phyloP scores from a whole-genome alignment of 2,888 invertebrate species.

The Drosophila nr. perissopoda region DNA sequence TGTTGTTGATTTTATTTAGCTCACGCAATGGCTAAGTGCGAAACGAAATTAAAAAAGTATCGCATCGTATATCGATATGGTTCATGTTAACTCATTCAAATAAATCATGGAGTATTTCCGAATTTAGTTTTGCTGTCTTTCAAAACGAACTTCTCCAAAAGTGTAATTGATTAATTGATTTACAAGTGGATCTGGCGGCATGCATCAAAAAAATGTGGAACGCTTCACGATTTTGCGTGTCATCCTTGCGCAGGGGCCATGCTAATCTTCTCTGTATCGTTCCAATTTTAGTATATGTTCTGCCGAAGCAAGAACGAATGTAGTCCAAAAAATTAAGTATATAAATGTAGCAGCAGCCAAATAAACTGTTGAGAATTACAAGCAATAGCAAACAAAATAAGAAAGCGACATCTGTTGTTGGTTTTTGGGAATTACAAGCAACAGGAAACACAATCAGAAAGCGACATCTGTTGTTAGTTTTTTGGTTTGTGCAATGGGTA shows the following conservation, averaged over 20 bases:
- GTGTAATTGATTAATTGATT: background rate
- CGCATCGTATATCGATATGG: background rate
- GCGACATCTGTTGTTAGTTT: no score
- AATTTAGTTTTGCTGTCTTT: background rate
- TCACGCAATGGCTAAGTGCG: background rate
- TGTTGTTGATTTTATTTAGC: constrained; percentile 1
- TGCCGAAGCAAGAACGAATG: constrained; percentile 89
- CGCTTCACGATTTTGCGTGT: constrained; percentile 97
- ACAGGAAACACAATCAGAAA: no score
- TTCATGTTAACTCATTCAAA: background rate
- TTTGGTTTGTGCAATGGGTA: constrained; percentile 1
- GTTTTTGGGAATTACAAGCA: no score
- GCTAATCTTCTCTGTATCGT: constrained; percentile 97
- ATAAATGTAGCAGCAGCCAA: accelerated
- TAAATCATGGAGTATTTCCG: background rate
- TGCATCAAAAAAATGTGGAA: constrained; percentile 85
- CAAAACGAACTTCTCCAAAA: no score
- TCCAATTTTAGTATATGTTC: constrained; percentile 94
- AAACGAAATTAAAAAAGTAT: background rate
- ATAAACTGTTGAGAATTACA: constrained; percentile 69
- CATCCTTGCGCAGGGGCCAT: constrained; percentile 97
- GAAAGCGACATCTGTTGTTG: constrained; percentile 26
- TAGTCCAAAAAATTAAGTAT: accelerated
- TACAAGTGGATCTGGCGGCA: background rate
- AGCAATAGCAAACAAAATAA: accelerated